Base-by-base conservation (phyloP, 2,113 vertebrate genomes). In the Thunnus thynnus region DNA sequence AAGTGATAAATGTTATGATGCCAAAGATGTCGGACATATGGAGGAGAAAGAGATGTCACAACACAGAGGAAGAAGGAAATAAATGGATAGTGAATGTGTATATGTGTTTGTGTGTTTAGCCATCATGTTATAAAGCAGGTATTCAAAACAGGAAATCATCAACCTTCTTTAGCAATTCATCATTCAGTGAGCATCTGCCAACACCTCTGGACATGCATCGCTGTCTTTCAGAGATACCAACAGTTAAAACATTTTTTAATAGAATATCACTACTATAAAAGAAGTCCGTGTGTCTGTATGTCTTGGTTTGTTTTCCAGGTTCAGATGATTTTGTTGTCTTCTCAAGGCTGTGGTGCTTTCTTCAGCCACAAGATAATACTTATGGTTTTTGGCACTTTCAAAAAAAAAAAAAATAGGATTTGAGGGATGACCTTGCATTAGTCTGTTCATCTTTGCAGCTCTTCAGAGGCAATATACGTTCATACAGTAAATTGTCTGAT, bases 241-340 rank as follows among this genome's bases (percentile, higher is more conserved):
- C 85, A 85, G 75, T 85, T 89, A 88, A 93, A 94, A 93, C 80
- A 58, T 80, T 81, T 90, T 82, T 89, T 76, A 88, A 90, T 91
- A 90, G 89, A 93, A 94, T 93, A 92, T 91, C 89, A 90, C 92
- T 89, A 86, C 78, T 94, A 88, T 82, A 93, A 95, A 95, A 95
- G 72, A 91, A 92, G 91, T 86, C 73, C 13, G 2, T 79, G 69
- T 72, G 72, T 88, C 61, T 78, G 76, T 75, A 20, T 73, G 83
- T 82, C 50, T 56, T 22, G 41, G 30, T 80, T 32, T 72, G 16
- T 84, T 82, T 86, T 67, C 71, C 80, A 52, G 78, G 73, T 90
- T 88, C 73, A 50, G 76, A 70, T 74, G 78, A 89, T 60, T 80
- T 87, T 84, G 85, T 85, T 54, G 69, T 93, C 62, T 73, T 85